phyloP scores from a whole-genome alignment of 2,888 invertebrate species.

The Oscheius sp. region DNA sequence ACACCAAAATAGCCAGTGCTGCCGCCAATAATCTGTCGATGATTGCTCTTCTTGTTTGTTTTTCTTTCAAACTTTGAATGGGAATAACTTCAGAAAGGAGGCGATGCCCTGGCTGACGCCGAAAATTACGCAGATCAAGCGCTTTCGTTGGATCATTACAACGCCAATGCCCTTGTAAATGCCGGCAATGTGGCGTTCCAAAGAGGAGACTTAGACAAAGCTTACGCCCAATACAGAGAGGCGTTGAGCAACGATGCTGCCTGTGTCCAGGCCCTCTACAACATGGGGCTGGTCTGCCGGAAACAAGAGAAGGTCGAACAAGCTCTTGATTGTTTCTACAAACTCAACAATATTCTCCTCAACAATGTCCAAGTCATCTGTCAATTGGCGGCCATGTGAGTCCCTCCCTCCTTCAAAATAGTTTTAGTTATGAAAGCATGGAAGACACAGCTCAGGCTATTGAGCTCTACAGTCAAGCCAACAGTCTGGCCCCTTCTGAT shows the following conservation, averaged over 20 bases:
- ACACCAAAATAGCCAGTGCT: slow-evolving; percentile 82
- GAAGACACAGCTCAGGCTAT: slow-evolving; percentile 75
- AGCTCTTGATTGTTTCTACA: slow-evolving; percentile 83
- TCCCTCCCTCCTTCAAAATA: slow-evolving; percentile 17
- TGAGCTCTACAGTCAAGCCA: slow-evolving; percentile 75
- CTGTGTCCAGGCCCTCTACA: slow-evolving; percentile 75
- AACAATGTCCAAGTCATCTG: slow-evolving; percentile 81
- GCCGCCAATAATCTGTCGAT: slow-evolving; percentile 87
- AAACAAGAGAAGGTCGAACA: slow-evolving; percentile 79
- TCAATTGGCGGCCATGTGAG: slow-evolving; percentile 80
- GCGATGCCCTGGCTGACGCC: slow-evolving; percentile 78
- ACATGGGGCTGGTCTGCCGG: slow-evolving; percentile 77
- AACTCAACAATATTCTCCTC: slow-evolving; percentile 79
- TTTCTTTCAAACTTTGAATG: neutral
- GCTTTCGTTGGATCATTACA: slow-evolving; percentile 81
- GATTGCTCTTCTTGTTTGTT: slow-evolving; percentile 78
- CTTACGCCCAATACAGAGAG: slow-evolving; percentile 73
- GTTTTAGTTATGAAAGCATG: slow-evolving; percentile 77
- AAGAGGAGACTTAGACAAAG: slow-evolving; percentile 73
- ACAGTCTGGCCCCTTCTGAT: slow-evolving; percentile 87
- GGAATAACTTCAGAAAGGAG: slow-evolving; percentile 82
- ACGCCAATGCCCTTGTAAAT: slow-evolving; percentile 84
- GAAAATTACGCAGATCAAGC: slow-evolving; percentile 81
- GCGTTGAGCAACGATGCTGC: slow-evolving; percentile 83
- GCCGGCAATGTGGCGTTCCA: slow-evolving; percentile 80